These are phyloP conservation scores for Tetragonula carbonaria DNA, from an alignment of 2,888 invertebrate species.

Conservation along the genomic window DNA sequence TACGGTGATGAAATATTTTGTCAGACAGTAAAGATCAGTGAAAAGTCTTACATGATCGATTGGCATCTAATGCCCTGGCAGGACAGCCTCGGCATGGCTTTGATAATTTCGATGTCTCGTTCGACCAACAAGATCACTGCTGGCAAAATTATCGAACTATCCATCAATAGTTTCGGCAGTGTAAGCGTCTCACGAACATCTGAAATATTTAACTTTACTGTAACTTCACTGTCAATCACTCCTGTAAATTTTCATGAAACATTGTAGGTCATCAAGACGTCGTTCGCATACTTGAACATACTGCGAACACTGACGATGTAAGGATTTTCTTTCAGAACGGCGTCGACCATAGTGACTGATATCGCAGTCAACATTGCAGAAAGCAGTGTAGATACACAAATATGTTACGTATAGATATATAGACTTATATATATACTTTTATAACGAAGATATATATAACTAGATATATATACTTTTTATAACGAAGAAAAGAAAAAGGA, in stretches of 20 bases:
- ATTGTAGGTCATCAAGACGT: slow-evolving; percentile 70
- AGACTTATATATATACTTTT: background rate
- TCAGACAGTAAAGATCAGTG: slow-evolving; percentile 70
- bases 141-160: slow-evolving; percentile 74
- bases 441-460: background rate
- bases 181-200: slow-evolving; percentile 61
- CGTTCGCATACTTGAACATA: slow-evolving; percentile 72
- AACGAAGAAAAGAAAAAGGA: background rate
- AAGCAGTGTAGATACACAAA: background rate
- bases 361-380: background rate
- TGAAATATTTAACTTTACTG: background rate
- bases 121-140: slow-evolving; percentile 73
- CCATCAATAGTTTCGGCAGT: slow-evolving; percentile 71
- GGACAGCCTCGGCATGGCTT: slow-evolving; percentile 65
- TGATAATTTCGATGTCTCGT: slow-evolving; percentile 72
- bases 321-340: background rate
- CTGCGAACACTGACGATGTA: slow-evolving; percentile 48
- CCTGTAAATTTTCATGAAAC: background rate
- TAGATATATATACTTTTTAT: background rate
- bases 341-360: background rate
- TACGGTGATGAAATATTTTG: slow-evolving; percentile 5
- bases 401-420: background rate
- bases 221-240: background rate
- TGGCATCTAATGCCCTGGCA: slow-evolving; percentile 73
- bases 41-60: slow-evolving; percentile 73